Base-by-base conservation (phyloP, 2,888 invertebrate genomes). In the Metellina segmentata region DNA sequence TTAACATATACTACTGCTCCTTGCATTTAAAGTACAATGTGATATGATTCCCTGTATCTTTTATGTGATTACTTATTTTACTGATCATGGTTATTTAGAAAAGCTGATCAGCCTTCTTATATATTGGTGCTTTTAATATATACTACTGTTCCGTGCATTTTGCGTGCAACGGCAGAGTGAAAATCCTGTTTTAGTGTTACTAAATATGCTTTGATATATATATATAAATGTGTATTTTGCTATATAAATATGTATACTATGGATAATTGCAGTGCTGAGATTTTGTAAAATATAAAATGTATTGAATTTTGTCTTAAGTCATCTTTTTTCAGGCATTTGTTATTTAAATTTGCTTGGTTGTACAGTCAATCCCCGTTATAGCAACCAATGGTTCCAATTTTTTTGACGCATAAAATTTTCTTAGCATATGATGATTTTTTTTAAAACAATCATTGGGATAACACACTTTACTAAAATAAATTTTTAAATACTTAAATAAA, bases 61-160 rank as follows among this genome's bases (percentile, higher is more conserved):
- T 89, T 82, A 48, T 82, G 89, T 89, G 70, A 61, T 71, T n/a
- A n/a, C n/a, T n/a, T 89, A 75, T 89, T 83, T 89, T 89, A 78
- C 85, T 89, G 89, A 89, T 89, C 79, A 85, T 85, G 83, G n/a
- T 83, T 48, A 72, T 71, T 83, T 85, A 52, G n/a, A n/a, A n/a
- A 79, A 78, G 72, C 89, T 85, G 89, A 89, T 89, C 89, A 89
- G 89, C 79, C 81, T 87, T 85, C 89, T 89, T 89, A 85, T 89
- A 89, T 89, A 83, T 89, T 89, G 89, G 89, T 89, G 89, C 89
- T 89, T 89, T 89, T 82, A 77, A 82, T 81, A 89, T 89, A 89
- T 82, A 85, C 85, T 85, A 85, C 89, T 85, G 49, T 90, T 90
- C 61, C 89, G 72, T 82, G 89, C 83, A 90, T 85, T 81, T 85